Conservation (phyloP, 2,113 vertebrate species). For the Campylomormyrus tamandua region DNA sequence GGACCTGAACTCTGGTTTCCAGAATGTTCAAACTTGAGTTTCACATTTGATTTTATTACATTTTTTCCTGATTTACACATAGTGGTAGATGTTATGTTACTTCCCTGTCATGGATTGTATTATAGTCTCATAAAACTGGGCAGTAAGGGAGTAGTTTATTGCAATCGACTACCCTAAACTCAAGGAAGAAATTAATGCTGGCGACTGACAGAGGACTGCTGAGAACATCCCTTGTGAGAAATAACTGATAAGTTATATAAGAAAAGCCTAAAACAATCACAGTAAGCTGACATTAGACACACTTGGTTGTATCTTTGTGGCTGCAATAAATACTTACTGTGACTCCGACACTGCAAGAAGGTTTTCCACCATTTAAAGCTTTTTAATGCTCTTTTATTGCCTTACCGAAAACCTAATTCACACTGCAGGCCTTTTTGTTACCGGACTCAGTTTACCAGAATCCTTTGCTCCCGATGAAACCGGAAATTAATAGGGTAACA, state of each 20-base stretch:
- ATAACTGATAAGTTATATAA: not conserved
- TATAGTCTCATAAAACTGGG: not conserved
- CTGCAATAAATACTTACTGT: not conserved
- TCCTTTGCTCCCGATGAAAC: not conserved
- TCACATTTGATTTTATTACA: not conserved
- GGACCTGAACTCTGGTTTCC: not conserved
- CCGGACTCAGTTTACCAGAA: constrained; percentile 12
- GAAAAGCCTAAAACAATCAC: not conserved
- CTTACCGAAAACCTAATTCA: not conserved
- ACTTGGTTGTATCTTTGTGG: not conserved
- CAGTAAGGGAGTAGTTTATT: not conserved
- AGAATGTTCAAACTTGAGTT: not conserved
- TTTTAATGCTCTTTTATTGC: not conserved
- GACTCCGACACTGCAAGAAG: not conserved
- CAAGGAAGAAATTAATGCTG: not conserved
- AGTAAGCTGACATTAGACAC: not conserved
- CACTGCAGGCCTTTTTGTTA: not conserved
- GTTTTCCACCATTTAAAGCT: not conserved
- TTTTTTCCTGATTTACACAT: not conserved
- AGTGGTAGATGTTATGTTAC: not conserved
- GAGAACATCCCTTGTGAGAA: not conserved
- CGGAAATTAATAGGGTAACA: not conserved
- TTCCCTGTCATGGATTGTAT: not conserved
- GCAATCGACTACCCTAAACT: not conserved
- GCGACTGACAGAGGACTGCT: not conserved